phyloP scores from a whole-genome alignment of 2,113 vertebrate species.

The Tachycineta bicolor region DNA sequence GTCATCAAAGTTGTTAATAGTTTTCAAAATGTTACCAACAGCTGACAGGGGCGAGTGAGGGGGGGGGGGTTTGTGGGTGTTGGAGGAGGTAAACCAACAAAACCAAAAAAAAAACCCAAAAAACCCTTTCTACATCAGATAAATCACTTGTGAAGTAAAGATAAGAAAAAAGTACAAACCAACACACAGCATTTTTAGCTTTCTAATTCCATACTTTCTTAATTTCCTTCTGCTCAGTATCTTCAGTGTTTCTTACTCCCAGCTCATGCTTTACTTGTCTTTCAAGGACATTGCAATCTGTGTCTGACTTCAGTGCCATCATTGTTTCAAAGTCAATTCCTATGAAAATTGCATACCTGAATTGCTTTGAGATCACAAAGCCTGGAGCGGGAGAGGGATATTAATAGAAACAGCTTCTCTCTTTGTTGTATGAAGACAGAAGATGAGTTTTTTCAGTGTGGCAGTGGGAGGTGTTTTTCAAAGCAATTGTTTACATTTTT shows the following conservation, averaged over 20 bases:
- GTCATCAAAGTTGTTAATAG: not conserved
- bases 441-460: not conserved
- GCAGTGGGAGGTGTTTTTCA: constrained; percentile 29
- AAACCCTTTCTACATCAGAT: not conserved
- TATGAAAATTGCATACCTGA: not conserved
- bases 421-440: not conserved
- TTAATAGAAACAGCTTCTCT: constrained; percentile 29
- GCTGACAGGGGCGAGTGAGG: too few species aligned
- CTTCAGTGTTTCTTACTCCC: not conserved
- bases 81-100: too few species aligned
- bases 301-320: not conserved
- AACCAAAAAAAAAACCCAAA: too few species aligned
- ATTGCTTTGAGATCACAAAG: not conserved
- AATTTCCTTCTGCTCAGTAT: not conserved
- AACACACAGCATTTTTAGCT: not conserved
- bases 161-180: not conserved
- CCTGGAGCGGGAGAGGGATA: not conserved
- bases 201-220: not conserved
- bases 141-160: not conserved
- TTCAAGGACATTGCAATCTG: not conserved
- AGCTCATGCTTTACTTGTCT: not conserved
- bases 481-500: constrained; percentile 6
- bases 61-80: too few species aligned
- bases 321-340: not conserved
- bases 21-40: not conserved